Percentiles rank a stretch among this genome's conserved stretches.
Conservation (phyloP, 2,888 invertebrate genomes). For the Plusia festucae region DNA sequence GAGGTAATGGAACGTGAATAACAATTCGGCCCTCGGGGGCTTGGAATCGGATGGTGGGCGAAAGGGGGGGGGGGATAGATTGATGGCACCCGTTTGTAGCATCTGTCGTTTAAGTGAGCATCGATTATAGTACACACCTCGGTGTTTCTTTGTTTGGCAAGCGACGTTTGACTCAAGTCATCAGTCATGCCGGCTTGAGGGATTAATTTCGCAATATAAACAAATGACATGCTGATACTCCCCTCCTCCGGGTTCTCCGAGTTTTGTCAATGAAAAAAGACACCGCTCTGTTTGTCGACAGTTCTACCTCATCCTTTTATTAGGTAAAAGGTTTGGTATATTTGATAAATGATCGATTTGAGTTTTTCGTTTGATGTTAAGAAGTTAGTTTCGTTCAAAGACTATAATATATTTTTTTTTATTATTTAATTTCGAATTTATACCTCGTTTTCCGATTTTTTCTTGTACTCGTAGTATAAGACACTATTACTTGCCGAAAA, state of each 20-base stretch:
- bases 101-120: slow-evolving; percentile 88
- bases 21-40: slow-evolving; percentile 82
- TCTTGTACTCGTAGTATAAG: no score
- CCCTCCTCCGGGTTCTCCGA: slow-evolving; percentile 62
- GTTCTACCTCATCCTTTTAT: slow-evolving; percentile 65
- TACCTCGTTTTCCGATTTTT: no score
- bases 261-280: slow-evolving; percentile 67
- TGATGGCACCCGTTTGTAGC: slow-evolving; percentile 88
- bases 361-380: slow-evolving; percentile 58
- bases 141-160: slow-evolving; percentile 84
- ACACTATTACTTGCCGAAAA: no score
- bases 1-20: slow-evolving; percentile 89
- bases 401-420: no score
- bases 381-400: no score
- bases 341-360: slow-evolving; percentile 69
- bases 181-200: slow-evolving; percentile 76
- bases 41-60: slow-evolving; percentile 59
- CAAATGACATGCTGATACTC: slow-evolving; percentile 82
- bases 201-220: slow-evolving; percentile 83
- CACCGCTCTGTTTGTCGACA: slow-evolving; percentile 66
- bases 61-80: slow-evolving; percentile 77
- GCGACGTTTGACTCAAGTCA: slow-evolving; percentile 81
- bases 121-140: slow-evolving; percentile 86
- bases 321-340: slow-evolving; percentile 71
- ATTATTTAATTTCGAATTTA: no score